Conservation (phyloP, 1,140 invertebrate genomes). For the Tyrophagus putrescentiae region DNA sequence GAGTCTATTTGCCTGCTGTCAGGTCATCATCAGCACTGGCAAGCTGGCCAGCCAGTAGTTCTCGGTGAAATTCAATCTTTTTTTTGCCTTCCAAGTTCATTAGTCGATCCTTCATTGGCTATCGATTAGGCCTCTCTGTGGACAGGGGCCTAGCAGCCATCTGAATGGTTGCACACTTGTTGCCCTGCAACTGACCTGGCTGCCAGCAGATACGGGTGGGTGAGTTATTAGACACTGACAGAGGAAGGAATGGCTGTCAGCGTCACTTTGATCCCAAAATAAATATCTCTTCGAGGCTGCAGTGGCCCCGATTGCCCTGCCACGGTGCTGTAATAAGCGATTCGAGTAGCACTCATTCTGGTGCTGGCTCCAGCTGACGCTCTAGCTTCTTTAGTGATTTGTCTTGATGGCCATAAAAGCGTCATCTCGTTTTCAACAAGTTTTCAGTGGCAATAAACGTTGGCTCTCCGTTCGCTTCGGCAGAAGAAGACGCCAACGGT, state of each 20-base stretch:
- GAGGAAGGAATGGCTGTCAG: not conserved
- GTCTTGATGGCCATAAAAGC: constrained; percentile 12
- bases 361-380: not conserved
- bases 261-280: constrained; percentile 5
- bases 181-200: too few relatives aligned
- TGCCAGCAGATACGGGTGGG: not conserved
- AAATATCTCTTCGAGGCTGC: not conserved
- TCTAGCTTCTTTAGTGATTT: not conserved
- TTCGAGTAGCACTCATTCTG: too few relatives aligned
- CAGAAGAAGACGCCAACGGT: not conserved
- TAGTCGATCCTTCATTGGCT: too few relatives aligned
- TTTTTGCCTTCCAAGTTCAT: too few relatives aligned
- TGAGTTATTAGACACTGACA: not conserved
- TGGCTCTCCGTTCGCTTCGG: too few relatives aligned
- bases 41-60: not conserved
- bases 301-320: not conserved
- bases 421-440: constrained; percentile 11
- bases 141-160: too few relatives aligned
- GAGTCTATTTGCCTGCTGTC: too few relatives aligned
- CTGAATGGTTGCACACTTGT: too few relatives aligned
- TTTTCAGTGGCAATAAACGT: not conserved
- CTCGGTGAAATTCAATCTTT: not conserved
- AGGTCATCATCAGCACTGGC: not conserved
- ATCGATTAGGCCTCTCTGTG: too few relatives aligned
- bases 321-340: not conserved